A percentile compares a stretch with the other conserved stretches of the same genome.
Conservation (phyloP, 2,888 invertebrate genomes). For the Acleris laterana region DNA sequence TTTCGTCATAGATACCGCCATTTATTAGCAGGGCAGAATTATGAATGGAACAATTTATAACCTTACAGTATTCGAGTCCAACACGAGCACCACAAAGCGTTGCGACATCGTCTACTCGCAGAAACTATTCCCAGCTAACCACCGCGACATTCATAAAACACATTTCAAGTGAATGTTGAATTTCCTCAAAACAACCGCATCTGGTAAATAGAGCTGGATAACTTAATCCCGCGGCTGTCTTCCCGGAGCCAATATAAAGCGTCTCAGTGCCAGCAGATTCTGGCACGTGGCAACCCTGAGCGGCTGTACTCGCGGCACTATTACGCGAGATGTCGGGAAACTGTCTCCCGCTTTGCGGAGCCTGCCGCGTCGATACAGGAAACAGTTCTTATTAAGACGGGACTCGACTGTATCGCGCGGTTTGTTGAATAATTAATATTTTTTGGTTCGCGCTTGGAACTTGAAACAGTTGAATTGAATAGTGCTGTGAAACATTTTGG, state of each 20-base stretch:
- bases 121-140: neutral
- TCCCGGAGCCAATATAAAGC: slow-evolving; percentile 32
- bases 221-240: slow-evolving; percentile 34
- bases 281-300: slow-evolving; percentile 37
- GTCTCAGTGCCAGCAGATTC: slow-evolving; percentile 28
- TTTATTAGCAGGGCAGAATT: too few relatives aligned
- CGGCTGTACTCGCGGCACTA: slow-evolving; percentile 28
- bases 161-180: slow-evolving; percentile 10
- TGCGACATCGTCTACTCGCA: neutral
- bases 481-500: neutral
- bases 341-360: slow-evolving; percentile 45
- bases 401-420: slow-evolving; percentile 35
- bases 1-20: too few relatives aligned
- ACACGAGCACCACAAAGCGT: neutral
- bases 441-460: neutral
- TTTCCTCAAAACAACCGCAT: slow-evolving; percentile 21
- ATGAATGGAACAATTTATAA: too few relatives aligned
- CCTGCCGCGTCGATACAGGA: slow-evolving; percentile 46
- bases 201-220: slow-evolving; percentile 24
- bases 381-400: slow-evolving; percentile 43
- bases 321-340: slow-evolving; percentile 39
- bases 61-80: too few relatives aligned
- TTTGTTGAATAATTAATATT: slow-evolving; percentile 28
- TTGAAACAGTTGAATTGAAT: neutral
- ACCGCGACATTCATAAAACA: neutral